phyloP scores from a whole-genome alignment of 2,797 vertebrate genomes.

The Coluber constrictor region DNA sequence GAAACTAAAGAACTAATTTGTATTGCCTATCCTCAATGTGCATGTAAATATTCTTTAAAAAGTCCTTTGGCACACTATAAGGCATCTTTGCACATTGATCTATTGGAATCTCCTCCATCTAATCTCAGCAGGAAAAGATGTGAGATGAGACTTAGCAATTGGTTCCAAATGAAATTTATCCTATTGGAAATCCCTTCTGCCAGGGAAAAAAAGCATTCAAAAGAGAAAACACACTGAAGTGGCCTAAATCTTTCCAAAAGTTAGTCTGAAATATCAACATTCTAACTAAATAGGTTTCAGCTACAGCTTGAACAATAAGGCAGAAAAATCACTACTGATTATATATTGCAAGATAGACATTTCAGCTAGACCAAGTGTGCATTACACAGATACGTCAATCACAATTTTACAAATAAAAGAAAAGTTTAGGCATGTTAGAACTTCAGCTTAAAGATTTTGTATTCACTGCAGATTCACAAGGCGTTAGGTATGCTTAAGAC shows the following conservation, averaged over 20 bases:
- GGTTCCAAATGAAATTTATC: neutral
- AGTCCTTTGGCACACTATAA: slow-evolving; percentile 2
- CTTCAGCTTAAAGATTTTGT: neutral
- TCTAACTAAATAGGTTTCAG: slow-evolving; percentile 22
- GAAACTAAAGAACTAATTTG: slow-evolving; percentile 3
- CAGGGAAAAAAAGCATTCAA: neutral
- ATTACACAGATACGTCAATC: neutral
- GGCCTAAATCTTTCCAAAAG: slow-evolving; percentile 14
- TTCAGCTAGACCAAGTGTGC: neutral
- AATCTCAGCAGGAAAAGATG: slow-evolving; percentile 3
- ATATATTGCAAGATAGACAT: neutral
- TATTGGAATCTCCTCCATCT: neutral
- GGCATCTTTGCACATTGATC: neutral
- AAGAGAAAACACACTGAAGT: slow-evolving; percentile 29
- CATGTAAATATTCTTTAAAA: neutral
- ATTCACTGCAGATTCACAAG: neutral
- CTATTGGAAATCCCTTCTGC: slow-evolving; percentile 7
- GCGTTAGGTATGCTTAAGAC: neutral
- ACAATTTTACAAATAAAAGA: neutral
- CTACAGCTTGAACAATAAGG: slow-evolving; percentile 16
- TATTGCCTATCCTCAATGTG: neutral
- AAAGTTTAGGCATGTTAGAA: neutral
- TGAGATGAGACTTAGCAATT: slow-evolving; percentile 5
- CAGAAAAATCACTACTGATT: neutral
- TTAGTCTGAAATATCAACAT: neutral